Percentiles rank a stretch among this genome's conserved stretches.
Conservation (phyloP, 1,140 invertebrate genomes). For the Drosophila elegans region DNA sequence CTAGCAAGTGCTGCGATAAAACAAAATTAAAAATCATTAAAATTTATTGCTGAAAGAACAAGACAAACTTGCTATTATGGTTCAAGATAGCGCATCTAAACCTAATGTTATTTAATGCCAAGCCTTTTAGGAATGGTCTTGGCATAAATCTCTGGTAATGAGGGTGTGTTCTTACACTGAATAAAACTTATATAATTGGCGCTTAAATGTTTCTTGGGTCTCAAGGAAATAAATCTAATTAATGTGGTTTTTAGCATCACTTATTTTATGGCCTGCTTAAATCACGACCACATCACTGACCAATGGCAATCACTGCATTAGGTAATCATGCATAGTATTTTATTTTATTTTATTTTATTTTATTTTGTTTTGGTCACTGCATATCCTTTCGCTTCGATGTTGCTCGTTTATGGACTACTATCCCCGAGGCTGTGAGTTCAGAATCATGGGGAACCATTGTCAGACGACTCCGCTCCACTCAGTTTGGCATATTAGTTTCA, state of each 20-base stretch:
- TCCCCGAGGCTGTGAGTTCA: conserved; percentile 56
- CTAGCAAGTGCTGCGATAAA: not conserved
- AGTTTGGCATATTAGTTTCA: conserved; percentile 84
- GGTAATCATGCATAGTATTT: conserved; percentile 55
- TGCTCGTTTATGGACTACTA: conserved; percentile 19
- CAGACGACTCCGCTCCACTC: conserved; percentile 64
- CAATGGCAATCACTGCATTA: conserved; percentile 50
- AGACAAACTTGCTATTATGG: not conserved
- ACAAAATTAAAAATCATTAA: not conserved
- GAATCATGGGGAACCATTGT: conserved; percentile 75
- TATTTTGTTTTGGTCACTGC: conserved; percentile 44
- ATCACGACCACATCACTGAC: conserved; percentile 51
- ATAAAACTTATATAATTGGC: not conserved
- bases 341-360: not conserved
- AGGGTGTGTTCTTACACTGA: not conserved
- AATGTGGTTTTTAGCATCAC: conserved; percentile 6
- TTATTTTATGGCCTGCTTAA: conserved; percentile 28
- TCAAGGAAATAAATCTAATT: conserved; percentile 23
- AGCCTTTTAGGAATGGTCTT: not conserved
- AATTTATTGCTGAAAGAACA: not conserved
- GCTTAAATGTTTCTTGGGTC: too few relatives aligned
- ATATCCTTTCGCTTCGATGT: conserved; percentile 69
- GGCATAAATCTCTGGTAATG: not conserved
- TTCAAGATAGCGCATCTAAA: not conserved
- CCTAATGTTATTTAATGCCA: not conserved